phyloP scores from a whole-genome alignment of 2,113 vertebrate species.

The Anguilla rostrata region DNA sequence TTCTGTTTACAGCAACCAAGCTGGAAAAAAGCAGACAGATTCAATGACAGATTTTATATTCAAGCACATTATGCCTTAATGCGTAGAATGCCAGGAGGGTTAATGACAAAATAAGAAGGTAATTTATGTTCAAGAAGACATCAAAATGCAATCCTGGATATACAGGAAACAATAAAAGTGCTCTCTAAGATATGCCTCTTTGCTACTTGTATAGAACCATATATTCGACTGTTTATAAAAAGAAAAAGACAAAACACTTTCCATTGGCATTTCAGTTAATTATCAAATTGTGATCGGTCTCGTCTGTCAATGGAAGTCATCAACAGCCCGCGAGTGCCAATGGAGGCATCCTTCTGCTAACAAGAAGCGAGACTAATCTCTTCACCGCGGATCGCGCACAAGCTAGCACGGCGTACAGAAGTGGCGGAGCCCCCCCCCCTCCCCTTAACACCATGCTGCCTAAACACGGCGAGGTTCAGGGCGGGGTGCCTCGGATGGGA shows the following conservation, averaged over 20 bases:
- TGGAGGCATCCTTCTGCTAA: neutral
- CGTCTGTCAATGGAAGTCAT: conserved; percentile 2
- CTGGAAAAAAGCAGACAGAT: neutral
- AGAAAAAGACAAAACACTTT: neutral
- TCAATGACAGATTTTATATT: neutral
- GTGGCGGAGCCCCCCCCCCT: neutral
- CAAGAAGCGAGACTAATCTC: neutral
- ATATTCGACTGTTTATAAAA: neutral
- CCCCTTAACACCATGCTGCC: neutral
- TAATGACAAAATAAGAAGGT: neutral
- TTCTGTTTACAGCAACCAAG: neutral
- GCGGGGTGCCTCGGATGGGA: neutral
- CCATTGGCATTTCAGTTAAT: neutral
- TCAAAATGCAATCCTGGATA: neutral
- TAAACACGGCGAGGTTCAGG: neutral
- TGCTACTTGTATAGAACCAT: neutral
- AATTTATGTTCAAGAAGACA: neutral
- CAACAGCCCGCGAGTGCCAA: neutral
- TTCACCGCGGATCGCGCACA: neutral
- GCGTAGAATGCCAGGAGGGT: neutral
- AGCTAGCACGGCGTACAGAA: neutral
- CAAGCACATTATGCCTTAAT: neutral
- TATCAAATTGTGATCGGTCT: conserved; percentile 10
- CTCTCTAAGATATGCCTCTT: neutral
- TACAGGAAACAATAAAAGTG: neutral